Evolutionary conservation across 1,140 invertebrate genomes (phyloP).

Genomic region (Himalopsyche phryganea): DNA sequence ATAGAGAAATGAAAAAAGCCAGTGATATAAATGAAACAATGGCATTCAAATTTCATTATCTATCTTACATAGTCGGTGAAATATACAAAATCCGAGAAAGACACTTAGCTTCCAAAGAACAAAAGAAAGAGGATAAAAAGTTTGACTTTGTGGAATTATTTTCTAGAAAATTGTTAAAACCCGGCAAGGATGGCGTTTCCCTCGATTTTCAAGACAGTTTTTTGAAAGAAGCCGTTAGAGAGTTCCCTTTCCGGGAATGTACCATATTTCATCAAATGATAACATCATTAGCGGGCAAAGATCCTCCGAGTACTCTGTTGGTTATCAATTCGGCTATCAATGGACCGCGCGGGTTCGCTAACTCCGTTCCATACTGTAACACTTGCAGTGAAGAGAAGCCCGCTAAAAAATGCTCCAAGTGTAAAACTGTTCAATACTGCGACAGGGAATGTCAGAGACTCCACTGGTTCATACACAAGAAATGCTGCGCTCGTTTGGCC

Average conservation of each 20-base stretch:
- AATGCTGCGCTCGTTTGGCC: slow-evolving; percentile 64
- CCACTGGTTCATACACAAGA: slow-evolving; percentile 97
- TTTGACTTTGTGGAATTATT: slow-evolving; percentile 69
- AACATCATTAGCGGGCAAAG: slow-evolving; percentile 66
- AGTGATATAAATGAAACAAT: slow-evolving; percentile 88
- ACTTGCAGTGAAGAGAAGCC: slow-evolving; percentile 88
- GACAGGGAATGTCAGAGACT: slow-evolving; percentile 89
- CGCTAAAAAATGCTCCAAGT: slow-evolving; percentile 91
- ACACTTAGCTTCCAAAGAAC: slow-evolving; percentile 50
- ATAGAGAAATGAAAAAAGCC: slow-evolving; percentile 81
- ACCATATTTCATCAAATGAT: slow-evolving; percentile 83
- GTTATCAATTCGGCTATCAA: slow-evolving; percentile 85
- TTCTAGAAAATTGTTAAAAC: slow-evolving; percentile 72
- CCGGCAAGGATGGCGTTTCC: slow-evolving; percentile 68
- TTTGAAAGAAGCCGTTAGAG: slow-evolving; percentile 77
- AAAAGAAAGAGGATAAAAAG: slow-evolving; percentile 55
- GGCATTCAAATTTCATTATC: slow-evolving; percentile 88
- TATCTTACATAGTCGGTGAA: slow-evolving; percentile 72
- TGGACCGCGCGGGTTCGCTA: slow-evolving; percentile 76
- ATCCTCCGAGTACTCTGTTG: slow-evolving; percentile 64
- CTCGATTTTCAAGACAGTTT: slow-evolving; percentile 79
- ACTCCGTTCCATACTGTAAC: slow-evolving; percentile 70
- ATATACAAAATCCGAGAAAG: slow-evolving; percentile 64
- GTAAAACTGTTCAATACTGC: slow-evolving; percentile 92
- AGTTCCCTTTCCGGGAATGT: slow-evolving; percentile 84